Evolutionary conservation across 37 sponge, comb jelly and placozoan species (phyloP), one percentile per base, ranked within the genome.

Genomic region (Halichondria panicea): DNA sequence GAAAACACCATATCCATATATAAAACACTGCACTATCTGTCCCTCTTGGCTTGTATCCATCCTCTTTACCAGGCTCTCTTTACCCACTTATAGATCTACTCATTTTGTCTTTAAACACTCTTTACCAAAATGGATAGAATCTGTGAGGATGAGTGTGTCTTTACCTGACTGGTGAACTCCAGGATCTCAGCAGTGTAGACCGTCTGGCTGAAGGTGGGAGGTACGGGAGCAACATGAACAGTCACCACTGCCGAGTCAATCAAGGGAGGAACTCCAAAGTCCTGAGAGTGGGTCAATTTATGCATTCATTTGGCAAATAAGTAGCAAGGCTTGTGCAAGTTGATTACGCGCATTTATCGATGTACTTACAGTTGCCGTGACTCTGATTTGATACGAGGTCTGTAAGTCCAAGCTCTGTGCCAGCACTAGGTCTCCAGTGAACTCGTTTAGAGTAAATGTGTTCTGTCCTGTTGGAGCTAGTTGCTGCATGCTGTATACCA

Each of bases 81-180:
- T 15, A 11, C 52, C 15, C 13, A 15, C 52, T 48, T 48, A 15
- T 48, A 15, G 13, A 48, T n/a, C n/a, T n/a, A n/a, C n/a, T n/a
- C n/a, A n/a, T n/a, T n/a, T n/a, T n/a, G n/a, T n/a, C n/a, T n/a
- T n/a, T n/a, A n/a, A n/a, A n/a, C n/a, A n/a, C n/a, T n/a, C n/a
- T n/a, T n/a, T n/a, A n/a, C n/a, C n/a, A n/a, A n/a, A n/a, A n/a
- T n/a, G n/a, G n/a, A n/a, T n/a, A n/a, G n/a, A n/a, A n/a, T n/a
- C n/a, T n/a, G n/a, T n/a, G n/a, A n/a, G n/a, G n/a, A n/a, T n/a
- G n/a, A n/a, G n/a, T n/a, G n/a, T n/a, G n/a, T 72, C 11, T 32
- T 34, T 67, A 83, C 84, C 62, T 48, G 30, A 44, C 66, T 55
- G 24, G 75, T 75, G 70, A 75, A 83, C 40, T 84, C 85, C 4